phyloP scores from a whole-genome alignment of 2,888 invertebrate species.

The Trachelus troglodyta region DNA sequence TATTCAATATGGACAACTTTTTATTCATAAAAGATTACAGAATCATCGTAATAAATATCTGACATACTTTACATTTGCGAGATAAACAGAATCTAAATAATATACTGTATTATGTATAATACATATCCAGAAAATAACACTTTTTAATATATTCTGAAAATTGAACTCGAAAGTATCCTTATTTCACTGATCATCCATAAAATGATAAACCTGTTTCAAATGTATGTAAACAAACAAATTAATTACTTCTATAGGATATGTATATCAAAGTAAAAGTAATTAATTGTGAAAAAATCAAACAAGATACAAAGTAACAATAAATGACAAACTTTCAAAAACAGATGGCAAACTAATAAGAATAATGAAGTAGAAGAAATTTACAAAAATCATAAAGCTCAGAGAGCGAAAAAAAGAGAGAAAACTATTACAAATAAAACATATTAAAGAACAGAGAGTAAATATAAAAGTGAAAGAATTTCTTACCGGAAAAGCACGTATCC shows the following conservation, averaged over 20 bases:
- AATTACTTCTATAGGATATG: too few relatives aligned
- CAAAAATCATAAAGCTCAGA: too few relatives aligned
- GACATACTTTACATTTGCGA: neutral
- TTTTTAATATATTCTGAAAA: neutral
- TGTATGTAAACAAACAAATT: too few relatives aligned
- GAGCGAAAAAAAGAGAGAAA: too few relatives aligned
- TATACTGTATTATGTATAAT: neutral
- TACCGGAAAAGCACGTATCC: constrained; percentile 97
- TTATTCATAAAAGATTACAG: neutral
- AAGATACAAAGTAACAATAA: constrained; percentile 14
- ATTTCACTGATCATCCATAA: too few relatives aligned
- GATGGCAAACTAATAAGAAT: constrained; percentile 6
- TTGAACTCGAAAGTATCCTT: too few relatives aligned
- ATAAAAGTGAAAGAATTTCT: constrained; percentile 67
- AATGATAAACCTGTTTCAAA: too few relatives aligned
- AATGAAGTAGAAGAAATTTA: too few relatives aligned
- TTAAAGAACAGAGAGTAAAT: too few relatives aligned
- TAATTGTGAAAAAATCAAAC: neutral
- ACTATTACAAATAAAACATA: too few relatives aligned
- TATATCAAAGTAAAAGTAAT: constrained; percentile 16
- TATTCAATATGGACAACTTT: neutral
- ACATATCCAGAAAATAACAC: neutral
- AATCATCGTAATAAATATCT: neutral
- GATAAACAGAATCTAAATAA: neutral
- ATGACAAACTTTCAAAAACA: constrained; percentile 16